A percentile compares a stretch with the other conserved stretches of the same genome.
Evolutionary conservation across 2,113 vertebrate species (phyloP).

Genomic region (Seriola dumerili): DNA sequence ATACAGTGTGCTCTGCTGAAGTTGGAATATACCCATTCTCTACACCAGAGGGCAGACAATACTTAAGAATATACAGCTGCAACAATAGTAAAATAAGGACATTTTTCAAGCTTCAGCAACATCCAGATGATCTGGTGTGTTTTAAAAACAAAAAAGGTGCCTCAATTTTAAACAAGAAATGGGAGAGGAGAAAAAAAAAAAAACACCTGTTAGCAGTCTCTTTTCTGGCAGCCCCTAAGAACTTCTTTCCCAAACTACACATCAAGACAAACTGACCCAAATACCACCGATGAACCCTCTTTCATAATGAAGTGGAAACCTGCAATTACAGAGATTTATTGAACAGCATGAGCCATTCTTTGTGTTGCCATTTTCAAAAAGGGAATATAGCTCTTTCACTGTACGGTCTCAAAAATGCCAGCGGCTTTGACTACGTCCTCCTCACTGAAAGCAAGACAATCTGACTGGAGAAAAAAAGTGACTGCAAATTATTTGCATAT

Average conservation of each 20-base stretch:
- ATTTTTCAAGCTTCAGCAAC: not conserved
- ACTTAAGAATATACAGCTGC: not conserved
- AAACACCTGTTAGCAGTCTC: not conserved
- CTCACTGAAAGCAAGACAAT: conserved; percentile 41
- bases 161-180: not conserved
- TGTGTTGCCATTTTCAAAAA: not conserved
- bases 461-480: conserved; percentile 17
- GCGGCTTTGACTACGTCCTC: conserved; percentile 8
- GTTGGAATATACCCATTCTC: not conserved
- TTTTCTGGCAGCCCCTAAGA: not conserved
- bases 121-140: not conserved
- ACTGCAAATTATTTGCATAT: conserved; percentile 61
- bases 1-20: not conserved
- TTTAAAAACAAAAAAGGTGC: not conserved
- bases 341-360: not conserved
- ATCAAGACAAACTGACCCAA: conserved; percentile 28
- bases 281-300: conserved; percentile 3
- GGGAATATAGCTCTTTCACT: not conserved
- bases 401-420: not conserved
- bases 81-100: not conserved
- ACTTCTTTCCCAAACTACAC: not conserved
- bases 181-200: not conserved
- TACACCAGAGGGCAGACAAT: conserved; percentile 72
- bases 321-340: conserved; percentile 5
- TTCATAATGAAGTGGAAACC: conserved; percentile 6